phyloP scores from a whole-genome alignment of 1,140 invertebrate species.

The Apis laboriosa region DNA sequence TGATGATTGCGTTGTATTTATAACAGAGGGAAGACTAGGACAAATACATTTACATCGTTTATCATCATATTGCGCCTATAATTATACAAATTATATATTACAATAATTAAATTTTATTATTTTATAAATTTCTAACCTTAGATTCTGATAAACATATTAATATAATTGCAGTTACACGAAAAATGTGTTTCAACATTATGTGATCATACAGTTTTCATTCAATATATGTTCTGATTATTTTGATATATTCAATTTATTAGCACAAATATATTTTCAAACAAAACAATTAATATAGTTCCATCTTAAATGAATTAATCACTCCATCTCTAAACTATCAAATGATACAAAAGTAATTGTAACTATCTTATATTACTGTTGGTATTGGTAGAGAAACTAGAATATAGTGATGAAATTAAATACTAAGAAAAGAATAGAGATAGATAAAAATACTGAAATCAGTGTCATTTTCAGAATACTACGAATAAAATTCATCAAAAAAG shows the following conservation, averaged over 20 bases:
- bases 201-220: constrained; percentile 21
- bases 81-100: constrained; percentile 48
- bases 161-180: constrained; percentile 53
- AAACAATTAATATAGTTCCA: background rate
- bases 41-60: constrained; percentile 95
- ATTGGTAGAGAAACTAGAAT: no score
- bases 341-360: background rate
- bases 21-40: constrained; percentile 87
- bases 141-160: constrained; percentile 64
- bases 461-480: no score
- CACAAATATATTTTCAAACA: background rate
- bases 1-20: constrained; percentile 86
- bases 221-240: background rate
- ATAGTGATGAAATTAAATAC: no score
- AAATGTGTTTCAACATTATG: constrained; percentile 65
- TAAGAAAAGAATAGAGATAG: no score
- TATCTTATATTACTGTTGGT: no score
- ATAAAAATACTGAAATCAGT: no score
- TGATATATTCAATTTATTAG: background rate
- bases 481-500: no score
- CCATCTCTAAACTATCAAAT: constrained; percentile 18
- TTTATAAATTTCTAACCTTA: constrained; percentile 68
- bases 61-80: constrained; percentile 90
- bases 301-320: no score
- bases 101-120: constrained; percentile 7